A percentile compares a stretch with the other conserved stretches of the same genome.
These are phyloP conservation scores for Pyrrhosoma nymphula DNA, from an alignment of 2,888 invertebrate genomes.

Conservation along the genomic window DNA sequence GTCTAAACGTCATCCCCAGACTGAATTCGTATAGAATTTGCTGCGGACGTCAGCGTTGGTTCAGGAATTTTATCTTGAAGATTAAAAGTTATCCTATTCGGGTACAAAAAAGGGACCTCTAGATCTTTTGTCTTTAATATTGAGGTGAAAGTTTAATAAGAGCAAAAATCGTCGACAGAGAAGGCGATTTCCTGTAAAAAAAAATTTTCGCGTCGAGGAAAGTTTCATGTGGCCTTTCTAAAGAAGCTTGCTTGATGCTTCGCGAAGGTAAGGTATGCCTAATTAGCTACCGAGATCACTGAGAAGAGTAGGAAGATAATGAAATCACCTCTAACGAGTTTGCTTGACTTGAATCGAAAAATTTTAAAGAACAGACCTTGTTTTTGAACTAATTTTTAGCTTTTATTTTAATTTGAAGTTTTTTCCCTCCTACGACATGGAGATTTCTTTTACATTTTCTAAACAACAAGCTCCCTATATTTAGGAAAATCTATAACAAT, in stretches of 20 bases:
- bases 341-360: no score
- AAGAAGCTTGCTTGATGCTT: not conserved
- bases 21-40: not conserved
- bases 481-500: no score
- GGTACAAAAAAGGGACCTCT: not conserved
- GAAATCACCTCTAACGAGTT: no score
- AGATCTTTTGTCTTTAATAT: not conserved
- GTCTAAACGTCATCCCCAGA: no score
- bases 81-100: not conserved
- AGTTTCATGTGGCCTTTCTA: not conserved
- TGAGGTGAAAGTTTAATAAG: not conserved
- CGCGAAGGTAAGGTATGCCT: not conserved
- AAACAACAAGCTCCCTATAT: no score
- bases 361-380: no score
- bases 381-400: no score
- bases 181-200: not conserved
- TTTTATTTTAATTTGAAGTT: no score
- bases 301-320: no score
- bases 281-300: not conserved
- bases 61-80: not conserved
- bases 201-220: not conserved
- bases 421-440: no score
- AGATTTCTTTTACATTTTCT: no score
- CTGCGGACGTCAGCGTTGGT: not conserved
- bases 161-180: not conserved